Base-by-base conservation (phyloP, 92 coral and sea anemone genomes). In the Epizoanthus rinbou region DNA sequence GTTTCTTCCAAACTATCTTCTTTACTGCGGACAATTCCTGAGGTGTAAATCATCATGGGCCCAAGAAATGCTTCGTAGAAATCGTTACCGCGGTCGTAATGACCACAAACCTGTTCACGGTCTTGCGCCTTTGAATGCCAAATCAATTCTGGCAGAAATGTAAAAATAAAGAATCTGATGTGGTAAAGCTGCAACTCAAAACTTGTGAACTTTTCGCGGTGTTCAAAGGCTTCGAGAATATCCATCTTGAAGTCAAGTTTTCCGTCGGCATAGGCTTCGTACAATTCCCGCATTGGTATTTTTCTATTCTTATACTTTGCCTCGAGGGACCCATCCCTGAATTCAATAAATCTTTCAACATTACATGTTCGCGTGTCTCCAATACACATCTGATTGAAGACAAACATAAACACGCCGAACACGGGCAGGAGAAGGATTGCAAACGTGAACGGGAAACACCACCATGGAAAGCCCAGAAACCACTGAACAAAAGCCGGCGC, bases 61-160 rank as follows among this genome's bases (percentile, higher is more conserved):
- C 99, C 99, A 1, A 97, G 93, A 79, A 97, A 97, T 6, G 92
- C 99, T 25, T 90, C 93, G 86, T 97, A 97, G 71, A 97, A 97
- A 69, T 97, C 99, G 82, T 97, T 89, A 10, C 99, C 99, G 3
- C 99, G 99, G 70, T 97, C 95, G 73, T 97, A 97, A 80, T 97
- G 99, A 71, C 93, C 99, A 58, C 99, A 93, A 25, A 97, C 98
- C 72, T 97, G 99, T 37, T 94, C 97, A 65, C 91, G 92, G 80
- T 97, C 99, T 86, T 97, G 99, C 4, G 89, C 64, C 72, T 90
- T 92, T 31, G 99, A 88, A 87, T 97, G 99, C 53, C 89, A 92
- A 73, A 97, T 79, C 83, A 94, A 72, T 85, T 97, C 99, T 43
- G 99, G 99, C 3, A 97, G 47, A 85, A 97, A 97, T 68, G 88